phyloP scores from a whole-genome alignment of 2,797 vertebrate genomes.

The Pterois miles region DNA sequence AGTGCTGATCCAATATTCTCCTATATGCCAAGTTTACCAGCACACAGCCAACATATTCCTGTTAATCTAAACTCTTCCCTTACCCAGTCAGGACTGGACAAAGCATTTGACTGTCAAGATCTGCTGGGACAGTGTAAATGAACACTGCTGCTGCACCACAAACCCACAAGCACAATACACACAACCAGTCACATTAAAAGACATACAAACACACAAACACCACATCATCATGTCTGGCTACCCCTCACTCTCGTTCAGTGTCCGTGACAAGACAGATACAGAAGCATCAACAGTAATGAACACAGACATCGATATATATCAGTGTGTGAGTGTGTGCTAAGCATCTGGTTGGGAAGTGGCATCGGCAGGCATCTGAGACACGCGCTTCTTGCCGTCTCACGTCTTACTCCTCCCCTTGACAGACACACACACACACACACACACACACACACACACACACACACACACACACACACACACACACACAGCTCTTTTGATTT shows the following conservation, averaged over 20 bases:
- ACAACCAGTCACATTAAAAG: conserved; percentile 11
- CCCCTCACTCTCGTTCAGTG: conserved; percentile 46
- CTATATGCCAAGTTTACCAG: background rate
- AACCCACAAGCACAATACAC: conserved; percentile 13
- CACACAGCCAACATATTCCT: background rate
- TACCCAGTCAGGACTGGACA: background rate
- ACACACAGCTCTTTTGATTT: conserved; percentile 66
- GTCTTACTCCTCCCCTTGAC: conserved; percentile 61
- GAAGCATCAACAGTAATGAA: conserved; percentile 81
- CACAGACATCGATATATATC: conserved; percentile 82
- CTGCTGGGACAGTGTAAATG: background rate
- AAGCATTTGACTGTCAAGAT: conserved; percentile 18
- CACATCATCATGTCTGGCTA: conserved; percentile 32
- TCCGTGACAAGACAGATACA: conserved; percentile 65
- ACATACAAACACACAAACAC: conserved; percentile 30
- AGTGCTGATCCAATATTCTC: background rate
- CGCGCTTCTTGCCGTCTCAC: conserved; percentile 63
- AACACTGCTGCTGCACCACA: conserved; percentile 5
- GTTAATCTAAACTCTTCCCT: background rate
- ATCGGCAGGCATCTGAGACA: conserved; percentile 70
- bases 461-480: conserved; percentile 26
- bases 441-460: conserved; percentile 37
- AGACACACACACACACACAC: conserved; percentile 22
- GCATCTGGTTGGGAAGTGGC: conserved; percentile 73
- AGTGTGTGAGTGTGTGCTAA: conserved; percentile 70